Base-by-base conservation (phyloP, 2,113 vertebrate species). In the Atherinomorus stipes region DNA sequence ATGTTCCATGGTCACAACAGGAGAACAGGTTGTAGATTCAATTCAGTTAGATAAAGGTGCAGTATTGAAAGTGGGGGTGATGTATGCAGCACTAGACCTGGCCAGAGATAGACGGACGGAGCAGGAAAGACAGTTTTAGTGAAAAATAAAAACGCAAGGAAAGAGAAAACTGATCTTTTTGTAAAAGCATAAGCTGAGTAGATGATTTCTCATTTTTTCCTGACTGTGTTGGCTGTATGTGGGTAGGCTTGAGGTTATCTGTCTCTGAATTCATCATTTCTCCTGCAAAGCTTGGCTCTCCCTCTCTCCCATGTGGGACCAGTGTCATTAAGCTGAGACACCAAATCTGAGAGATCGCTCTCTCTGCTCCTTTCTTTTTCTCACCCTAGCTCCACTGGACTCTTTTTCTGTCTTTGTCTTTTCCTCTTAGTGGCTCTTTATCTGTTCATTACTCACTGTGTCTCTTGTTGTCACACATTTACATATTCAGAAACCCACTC, bases 301-400 rank as follows among this genome's bases (percentile, higher is more conserved):
- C 59, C 62, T 64, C 62, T 64, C 74, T 86, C 84, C 80, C 85
- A 72, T 85, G 82, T 83, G 87, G 80, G 25, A 78, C 69, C 69
- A 58, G 52, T 86, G 83, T 77, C 88, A 86, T 91, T 86, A 88
- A 84, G 72, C 78, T 38, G 71, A 87, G 84, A 76, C 80, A 72
- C 73, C 4, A 67, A 88, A 86, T 84, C 78, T 60, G 69, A 85
- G 76, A 64, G 64, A 85, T 84, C 67, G 26, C 53, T 80, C 70
- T 85, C 54, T 40, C 57, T 25, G 7, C 64, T 37, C 45, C 47
- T 44, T 56, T 81, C 73, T 68, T 68, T 73, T 68, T 73, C 63
- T 83, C 73, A 42, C 51, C 51, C 45, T 71, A 13, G 56, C 63
- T 75, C 60, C 66, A 66, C 51, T 31, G 34, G 56, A 61, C 71